Evolutionary conservation across 2,888 invertebrate species (phyloP).

Genomic region (Hipparchia sbordonii): DNA sequence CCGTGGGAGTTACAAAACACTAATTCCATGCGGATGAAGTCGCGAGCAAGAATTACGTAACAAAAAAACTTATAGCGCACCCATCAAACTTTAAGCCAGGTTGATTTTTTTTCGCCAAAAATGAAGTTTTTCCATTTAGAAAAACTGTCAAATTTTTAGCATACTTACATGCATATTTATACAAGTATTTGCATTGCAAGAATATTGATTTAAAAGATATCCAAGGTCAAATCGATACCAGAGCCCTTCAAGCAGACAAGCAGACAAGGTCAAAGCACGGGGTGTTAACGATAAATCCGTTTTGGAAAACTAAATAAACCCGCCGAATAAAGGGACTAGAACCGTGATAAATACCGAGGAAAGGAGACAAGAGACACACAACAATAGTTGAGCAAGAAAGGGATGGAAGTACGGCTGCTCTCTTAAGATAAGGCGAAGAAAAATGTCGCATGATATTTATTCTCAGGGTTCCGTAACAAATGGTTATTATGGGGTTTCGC

Average conservation of each 20-base stretch:
- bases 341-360: conserved; percentile 60
- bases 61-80: too few species aligned
- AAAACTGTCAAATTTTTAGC: too few species aligned
- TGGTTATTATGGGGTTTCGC: conserved; percentile 77
- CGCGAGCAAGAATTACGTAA: too few species aligned
- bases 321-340: conserved; percentile 62
- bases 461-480: conserved; percentile 69
- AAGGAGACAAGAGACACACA: conserved; percentile 49
- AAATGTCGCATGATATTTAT: conserved; percentile 80
- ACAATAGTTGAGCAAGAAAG: conserved; percentile 45
- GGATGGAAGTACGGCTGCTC: conserved; percentile 62
- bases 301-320: conserved; percentile 79
- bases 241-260: conserved; percentile 48
- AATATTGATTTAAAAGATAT: neutral
- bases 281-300: conserved; percentile 71
- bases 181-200: neutral
- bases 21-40: too few species aligned
- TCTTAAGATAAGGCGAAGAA: conserved; percentile 77
- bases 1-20: too few species aligned
- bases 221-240: conserved; percentile 40
- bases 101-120: too few species aligned
- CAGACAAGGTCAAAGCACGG: conserved; percentile 71
- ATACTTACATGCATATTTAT: too few species aligned
- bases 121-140: too few species aligned
- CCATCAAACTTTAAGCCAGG: too few species aligned